phyloP scores from a whole-genome alignment of 2,113 vertebrate species.

The Grammomys dolichurus region DNA sequence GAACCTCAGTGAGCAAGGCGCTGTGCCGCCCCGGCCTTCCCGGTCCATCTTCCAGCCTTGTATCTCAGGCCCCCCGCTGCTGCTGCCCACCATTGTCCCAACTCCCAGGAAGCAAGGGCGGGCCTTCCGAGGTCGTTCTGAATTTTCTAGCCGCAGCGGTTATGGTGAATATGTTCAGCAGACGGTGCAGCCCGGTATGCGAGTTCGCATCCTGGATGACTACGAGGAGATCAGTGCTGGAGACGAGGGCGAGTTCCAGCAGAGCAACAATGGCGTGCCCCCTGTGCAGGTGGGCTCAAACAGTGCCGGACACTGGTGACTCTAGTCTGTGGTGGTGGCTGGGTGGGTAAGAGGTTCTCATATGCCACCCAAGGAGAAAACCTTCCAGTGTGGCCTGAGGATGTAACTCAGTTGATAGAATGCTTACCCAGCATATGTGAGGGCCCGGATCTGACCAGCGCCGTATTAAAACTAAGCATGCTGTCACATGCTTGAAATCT shows the following conservation, averaged over 20 bases:
- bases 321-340: neutral
- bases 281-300: slow-evolving; percentile 89
- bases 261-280: slow-evolving; percentile 92
- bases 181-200: slow-evolving; percentile 90
- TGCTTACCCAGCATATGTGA: neutral
- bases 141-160: slow-evolving; percentile 92
- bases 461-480: neutral
- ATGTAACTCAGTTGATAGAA: neutral
- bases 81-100: neutral
- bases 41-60: slow-evolving; percentile 94
- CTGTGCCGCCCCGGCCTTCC: slow-evolving; percentile 67
- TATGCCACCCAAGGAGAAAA: neutral
- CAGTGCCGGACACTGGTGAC: rapidly evolving
- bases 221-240: slow-evolving; percentile 94
- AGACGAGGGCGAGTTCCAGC: slow-evolving; percentile 94
- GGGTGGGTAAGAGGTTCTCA: neutral
- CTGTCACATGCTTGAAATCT: neutral
- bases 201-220: slow-evolving; percentile 96
- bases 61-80: slow-evolving; percentile 73
- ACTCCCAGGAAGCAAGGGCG: slow-evolving; percentile 86
- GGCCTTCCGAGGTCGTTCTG: slow-evolving; percentile 88
- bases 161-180: slow-evolving; percentile 95
- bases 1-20: slow-evolving; percentile 78
- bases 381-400: neutral
- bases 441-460: neutral